Percentiles rank a stretch among this genome's conserved stretches.
Conservation (phyloP, 2,888 invertebrate species). For the Ctena decussata region DNA sequence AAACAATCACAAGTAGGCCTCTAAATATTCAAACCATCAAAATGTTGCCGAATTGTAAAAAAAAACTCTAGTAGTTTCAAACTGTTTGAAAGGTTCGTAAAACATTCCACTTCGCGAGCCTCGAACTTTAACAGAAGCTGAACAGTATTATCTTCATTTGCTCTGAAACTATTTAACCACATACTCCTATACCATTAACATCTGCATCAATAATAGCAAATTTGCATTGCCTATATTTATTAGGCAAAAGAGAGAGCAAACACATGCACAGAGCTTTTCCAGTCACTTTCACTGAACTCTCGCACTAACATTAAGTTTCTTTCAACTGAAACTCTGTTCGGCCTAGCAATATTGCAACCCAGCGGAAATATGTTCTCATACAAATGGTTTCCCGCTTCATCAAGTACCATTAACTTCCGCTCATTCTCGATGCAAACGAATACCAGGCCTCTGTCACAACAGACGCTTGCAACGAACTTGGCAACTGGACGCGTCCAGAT, state of each 20-base stretch:
- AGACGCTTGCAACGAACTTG: constrained; percentile 56
- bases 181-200: too few relatives aligned
- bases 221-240: too few relatives aligned
- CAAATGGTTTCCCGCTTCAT: constrained; percentile 55
- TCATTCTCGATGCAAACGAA: constrained; percentile 66
- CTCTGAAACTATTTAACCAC: too few relatives aligned
- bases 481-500: constrained; percentile 62
- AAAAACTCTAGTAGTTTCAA: too few relatives aligned
- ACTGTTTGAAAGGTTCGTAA: too few relatives aligned
- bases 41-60: too few relatives aligned
- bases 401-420: constrained; percentile 55
- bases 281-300: constrained; percentile 64
- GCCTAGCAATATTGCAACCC: constrained; percentile 54
- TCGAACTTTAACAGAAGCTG: too few relatives aligned
- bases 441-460: constrained; percentile 58
- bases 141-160: too few relatives aligned
- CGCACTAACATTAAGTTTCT: constrained; percentile 53
- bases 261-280: constrained; percentile 66
- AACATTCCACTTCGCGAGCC: too few relatives aligned
- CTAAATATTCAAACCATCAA: too few relatives aligned
- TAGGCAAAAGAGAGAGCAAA: constrained; percentile 19
- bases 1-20: too few relatives aligned
- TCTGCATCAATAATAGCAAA: too few relatives aligned
- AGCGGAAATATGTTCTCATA: constrained; percentile 62
- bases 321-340: constrained; percentile 62